Evolutionary conservation across 2,797 vertebrate genomes (phyloP).

Genomic region (Florisuga fusca): DNA sequence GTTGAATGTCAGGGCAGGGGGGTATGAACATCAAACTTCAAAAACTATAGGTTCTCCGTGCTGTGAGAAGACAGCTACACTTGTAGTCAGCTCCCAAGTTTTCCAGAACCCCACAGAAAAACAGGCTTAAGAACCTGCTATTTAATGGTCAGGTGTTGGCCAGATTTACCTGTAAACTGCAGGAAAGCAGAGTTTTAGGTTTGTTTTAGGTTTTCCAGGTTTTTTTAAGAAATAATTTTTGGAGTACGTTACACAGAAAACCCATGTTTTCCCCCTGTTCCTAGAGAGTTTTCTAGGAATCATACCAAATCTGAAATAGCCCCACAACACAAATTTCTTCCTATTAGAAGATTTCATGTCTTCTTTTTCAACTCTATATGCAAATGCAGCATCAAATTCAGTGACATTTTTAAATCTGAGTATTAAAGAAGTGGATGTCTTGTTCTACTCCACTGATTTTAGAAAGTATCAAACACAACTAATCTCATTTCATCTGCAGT

Average conservation of each 20-base stretch:
- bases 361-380: neutral
- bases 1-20: too few species aligned
- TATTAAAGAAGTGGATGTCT: neutral
- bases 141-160: too few species aligned
- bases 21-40: too few species aligned
- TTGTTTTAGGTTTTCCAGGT: too few species aligned
- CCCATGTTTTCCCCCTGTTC: fast-evolving
- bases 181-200: too few species aligned
- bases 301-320: neutral
- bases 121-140: too few species aligned
- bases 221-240: neutral
- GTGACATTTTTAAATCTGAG: neutral
- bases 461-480: neutral
- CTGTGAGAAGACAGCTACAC: too few species aligned
- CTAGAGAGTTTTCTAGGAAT: neutral
- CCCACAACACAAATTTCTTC: neutral
- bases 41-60: too few species aligned
- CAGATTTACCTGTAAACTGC: too few species aligned
- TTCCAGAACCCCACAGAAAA: too few species aligned
- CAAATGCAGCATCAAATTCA: neutral
- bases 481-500: neutral
- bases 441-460: neutral
- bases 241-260: neutral
- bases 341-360: neutral
- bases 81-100: too few species aligned